Conservation (phyloP, 2,797 vertebrate genomes). For the Acipenser ruthenus region DNA sequence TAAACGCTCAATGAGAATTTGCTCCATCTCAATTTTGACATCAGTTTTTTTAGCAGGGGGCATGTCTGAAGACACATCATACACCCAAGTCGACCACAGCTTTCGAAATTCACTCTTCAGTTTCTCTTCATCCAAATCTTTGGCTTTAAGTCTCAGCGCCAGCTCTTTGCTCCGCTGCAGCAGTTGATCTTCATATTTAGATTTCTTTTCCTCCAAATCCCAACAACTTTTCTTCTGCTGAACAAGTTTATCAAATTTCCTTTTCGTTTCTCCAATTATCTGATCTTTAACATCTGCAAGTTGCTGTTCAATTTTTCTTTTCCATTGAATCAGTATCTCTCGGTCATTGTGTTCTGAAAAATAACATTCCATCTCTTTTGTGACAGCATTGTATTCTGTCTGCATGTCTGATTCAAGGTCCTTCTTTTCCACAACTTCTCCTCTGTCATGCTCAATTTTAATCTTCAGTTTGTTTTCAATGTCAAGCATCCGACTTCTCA, state of each 20-base stretch:
- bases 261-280: neutral
- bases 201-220: neutral
- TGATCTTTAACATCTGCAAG: neutral
- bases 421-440: neutral
- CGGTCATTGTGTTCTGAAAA: slow-evolving; percentile 34
- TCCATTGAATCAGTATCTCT: slow-evolving; percentile 44
- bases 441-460: slow-evolving; percentile 28
- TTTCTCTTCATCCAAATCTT: neutral
- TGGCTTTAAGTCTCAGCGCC: neutral
- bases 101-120: neutral
- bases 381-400: slow-evolving; percentile 19
- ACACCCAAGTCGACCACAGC: neutral
- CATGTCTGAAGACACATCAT: neutral
- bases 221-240: neutral
- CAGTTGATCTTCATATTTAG: neutral
- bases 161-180: neutral
- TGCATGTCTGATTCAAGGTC: slow-evolving; percentile 9
- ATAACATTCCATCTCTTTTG: slow-evolving; percentile 31
- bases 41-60: neutral
- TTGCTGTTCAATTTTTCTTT: slow-evolving; percentile 13
- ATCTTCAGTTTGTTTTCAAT: slow-evolving; percentile 31
- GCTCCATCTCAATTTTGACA: neutral
- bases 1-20: neutral
- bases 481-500: slow-evolving; percentile 35
- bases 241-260: neutral